Evolutionary conservation across 2,888 invertebrate genomes (phyloP), one percentile per base, ranked within the genome.

Genomic region (Luffia ferchaultella): DNA sequence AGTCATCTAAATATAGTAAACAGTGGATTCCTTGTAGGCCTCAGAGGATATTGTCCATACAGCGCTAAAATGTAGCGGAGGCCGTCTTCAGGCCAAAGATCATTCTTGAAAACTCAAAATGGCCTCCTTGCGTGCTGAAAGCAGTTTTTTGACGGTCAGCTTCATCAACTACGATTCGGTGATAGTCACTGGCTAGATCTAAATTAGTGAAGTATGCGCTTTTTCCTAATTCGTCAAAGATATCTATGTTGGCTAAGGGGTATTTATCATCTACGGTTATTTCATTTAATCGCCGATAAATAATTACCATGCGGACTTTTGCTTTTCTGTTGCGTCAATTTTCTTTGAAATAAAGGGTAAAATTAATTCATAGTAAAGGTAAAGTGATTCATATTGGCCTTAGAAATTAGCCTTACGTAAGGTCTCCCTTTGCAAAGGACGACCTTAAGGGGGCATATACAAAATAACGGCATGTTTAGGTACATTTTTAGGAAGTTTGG

Each of bases 71-170:
- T 0, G 70, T 70, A 1, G 65, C 63, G 0, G 75, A 73, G 1
- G 73, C 70, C 50, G 64, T 67, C 56, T 63, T 63, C 17, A 73
- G 54, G 1, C 71, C 71, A 54, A 70, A 66, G 0, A 67, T 66
- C 62, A 71, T 64, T 17, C 67, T 50, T 5, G 52, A 55, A 48
- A 60, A 73, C 53, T 72, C 62, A 46, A 59, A 69, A 51, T 69
- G 70, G 18, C 66, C 70, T 7, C 53, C 47, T 20, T 58, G 60
- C 9, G 61, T 60, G 2, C 60, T 58, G 52, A 72, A 72, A 1
- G 70, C 70, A 9, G 70, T 71, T 62, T 70, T 72, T 18, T 53
- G 50, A 12, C 55, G 51, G 52, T 68, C 65, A 42, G 57, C 46
- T 2, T 54, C 50, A 44, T 59, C 30, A 55, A 70, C 58, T 48